These are phyloP conservation scores for Erebia ligea DNA, from an alignment of 2,888 invertebrate species.

Conservation along the genomic window DNA sequence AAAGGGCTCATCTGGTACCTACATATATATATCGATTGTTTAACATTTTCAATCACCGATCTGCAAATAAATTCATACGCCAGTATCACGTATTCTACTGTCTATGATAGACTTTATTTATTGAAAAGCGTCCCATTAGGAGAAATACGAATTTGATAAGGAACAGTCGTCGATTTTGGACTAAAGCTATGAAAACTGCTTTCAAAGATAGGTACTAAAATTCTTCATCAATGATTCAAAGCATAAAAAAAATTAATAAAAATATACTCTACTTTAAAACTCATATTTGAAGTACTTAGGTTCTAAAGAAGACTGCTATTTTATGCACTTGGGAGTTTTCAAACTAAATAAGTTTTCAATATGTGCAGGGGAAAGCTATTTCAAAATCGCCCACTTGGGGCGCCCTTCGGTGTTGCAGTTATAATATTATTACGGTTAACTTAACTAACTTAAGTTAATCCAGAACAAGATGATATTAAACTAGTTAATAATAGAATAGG, in stretches of 20 bases:
- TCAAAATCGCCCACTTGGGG: background rate
- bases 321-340: background rate
- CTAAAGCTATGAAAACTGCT: no score
- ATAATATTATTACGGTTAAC: constrained; percentile 1
- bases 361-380: background rate
- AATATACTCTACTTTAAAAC: background rate
- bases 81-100: no score
- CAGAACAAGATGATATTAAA: background rate
- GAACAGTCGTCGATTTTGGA: no score
- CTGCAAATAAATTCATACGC: no score
- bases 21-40: no score
- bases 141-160: no score
- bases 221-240: no score
- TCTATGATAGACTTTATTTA: no score
- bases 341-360: constrained; percentile 7
- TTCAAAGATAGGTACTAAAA: no score
- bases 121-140: no score
- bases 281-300: background rate
- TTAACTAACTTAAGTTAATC: constrained; percentile 2
- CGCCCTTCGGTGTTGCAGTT: background rate
- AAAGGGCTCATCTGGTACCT: no score
- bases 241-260: background rate
- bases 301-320: background rate
- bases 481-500: background rate
- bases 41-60: no score